Evolutionary conservation across 1,140 invertebrate genomes (phyloP).

Genomic region (Chrysoperla carnea): DNA sequence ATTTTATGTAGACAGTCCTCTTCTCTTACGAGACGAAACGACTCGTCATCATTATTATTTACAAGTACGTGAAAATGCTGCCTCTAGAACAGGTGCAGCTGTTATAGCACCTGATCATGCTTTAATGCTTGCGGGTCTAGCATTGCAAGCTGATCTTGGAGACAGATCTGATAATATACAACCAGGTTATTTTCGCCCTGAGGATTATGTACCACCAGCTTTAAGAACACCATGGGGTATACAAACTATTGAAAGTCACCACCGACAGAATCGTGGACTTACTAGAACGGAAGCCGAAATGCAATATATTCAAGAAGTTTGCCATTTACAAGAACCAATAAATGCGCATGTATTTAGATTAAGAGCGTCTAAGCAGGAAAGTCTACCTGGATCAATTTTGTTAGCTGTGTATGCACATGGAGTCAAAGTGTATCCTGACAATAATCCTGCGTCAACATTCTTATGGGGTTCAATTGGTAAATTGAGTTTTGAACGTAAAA

Average conservation of each 20-base stretch:
- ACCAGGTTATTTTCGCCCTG: constrained; percentile 54
- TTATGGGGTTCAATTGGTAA: constrained; percentile 88
- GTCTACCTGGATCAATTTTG: constrained; percentile 50
- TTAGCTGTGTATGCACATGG: constrained; percentile 73
- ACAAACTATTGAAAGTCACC: constrained; percentile 37
- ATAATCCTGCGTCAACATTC: constrained; percentile 51
- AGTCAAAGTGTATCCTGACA: constrained; percentile 60
- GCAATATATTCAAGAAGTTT: constrained; percentile 78
- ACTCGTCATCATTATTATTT: constrained; percentile 85
- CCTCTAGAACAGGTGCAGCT: constrained; percentile 42
- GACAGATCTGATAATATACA: constrained; percentile 33
- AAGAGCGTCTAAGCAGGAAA: constrained; percentile 64
- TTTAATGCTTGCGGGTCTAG: constrained; percentile 67
- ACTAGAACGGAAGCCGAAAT: constrained; percentile 59
- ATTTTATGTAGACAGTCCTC: constrained; percentile 82
- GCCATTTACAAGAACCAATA: constrained; percentile 65
- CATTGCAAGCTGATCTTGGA: constrained; percentile 80
- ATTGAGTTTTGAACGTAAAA: constrained; percentile 88
- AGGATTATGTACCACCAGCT: constrained; percentile 48
- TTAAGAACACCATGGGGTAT: constrained; percentile 40
- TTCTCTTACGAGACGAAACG: constrained; percentile 72
- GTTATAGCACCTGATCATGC: constrained; percentile 46
- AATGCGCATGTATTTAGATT: constrained; percentile 85
- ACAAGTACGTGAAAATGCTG: constrained; percentile 80
- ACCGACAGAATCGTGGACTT: constrained; percentile 58